Evolutionary conservation across 1,140 invertebrate species (phyloP).

Genomic region (Hylyphantes graminicola): DNA sequence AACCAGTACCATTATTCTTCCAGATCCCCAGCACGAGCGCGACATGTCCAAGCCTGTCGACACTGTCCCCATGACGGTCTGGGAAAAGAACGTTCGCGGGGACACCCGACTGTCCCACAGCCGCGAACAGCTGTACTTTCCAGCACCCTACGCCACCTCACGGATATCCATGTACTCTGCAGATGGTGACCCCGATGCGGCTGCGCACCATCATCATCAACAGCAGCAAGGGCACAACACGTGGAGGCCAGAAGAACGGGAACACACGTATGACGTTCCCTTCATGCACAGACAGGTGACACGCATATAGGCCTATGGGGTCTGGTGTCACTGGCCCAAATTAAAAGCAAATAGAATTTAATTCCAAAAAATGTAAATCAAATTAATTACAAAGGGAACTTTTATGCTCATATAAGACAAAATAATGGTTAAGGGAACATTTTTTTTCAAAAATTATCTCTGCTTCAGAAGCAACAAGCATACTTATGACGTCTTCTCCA

Average conservation of each 20-base stretch:
- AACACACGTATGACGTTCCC: conserved; percentile 62
- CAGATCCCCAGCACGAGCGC: conserved; percentile 27
- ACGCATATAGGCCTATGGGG: conserved; percentile 43
- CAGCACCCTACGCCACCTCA: conserved; percentile 60
- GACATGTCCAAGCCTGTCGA: conserved; percentile 54
- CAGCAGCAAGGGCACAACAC: conserved; percentile 26
- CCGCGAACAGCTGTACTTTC: conserved; percentile 61
- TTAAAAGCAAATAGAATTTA: no score
- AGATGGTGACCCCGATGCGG: conserved; percentile 30
- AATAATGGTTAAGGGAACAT: no score
- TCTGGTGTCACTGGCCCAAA: conserved; percentile 47
- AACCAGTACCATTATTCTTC: background rate
- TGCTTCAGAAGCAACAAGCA: no score
- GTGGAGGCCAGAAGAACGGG: conserved; percentile 37
- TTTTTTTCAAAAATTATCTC: no score
- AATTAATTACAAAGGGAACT: no score
- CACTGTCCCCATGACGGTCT: conserved; percentile 60
- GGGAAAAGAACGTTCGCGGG: conserved; percentile 54
- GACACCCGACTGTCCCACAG: conserved; percentile 51
- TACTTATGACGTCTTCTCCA: conserved; percentile 61
- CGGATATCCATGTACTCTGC: conserved; percentile 60
- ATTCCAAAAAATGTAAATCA: no score
- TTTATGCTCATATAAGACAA: no score
- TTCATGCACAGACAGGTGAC: conserved; percentile 60
- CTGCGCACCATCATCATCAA: conserved; percentile 28